Evolutionary conservation across 2,888 invertebrate species (phyloP), one percentile per base, ranked within the genome.

Genomic region (Himalopsyche anomala): DNA sequence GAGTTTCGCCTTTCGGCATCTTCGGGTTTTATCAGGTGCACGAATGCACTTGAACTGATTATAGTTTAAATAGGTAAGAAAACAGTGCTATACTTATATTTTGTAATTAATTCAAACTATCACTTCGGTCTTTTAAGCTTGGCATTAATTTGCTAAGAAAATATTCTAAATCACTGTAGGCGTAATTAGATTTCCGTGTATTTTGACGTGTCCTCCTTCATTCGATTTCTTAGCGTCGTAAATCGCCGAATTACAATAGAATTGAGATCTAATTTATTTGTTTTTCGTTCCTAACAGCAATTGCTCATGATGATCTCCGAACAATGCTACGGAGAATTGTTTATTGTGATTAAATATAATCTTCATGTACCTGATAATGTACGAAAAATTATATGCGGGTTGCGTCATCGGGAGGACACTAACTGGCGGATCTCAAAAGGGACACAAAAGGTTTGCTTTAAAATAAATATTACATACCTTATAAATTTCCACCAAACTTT

Each of bases 291-390:
- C 36, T 74, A 74, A 3, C 74, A 38, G 15, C 74, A 62, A 62
- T 62, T 62, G 62, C 28, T 62, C 28, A 62, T 62, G 62, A 62
- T 62, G 62, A 19, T 62, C 36, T 36, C 38, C 74, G 19, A 36
- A 74, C 36, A 74, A 74, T 74, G 74, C 36, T 15, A 74, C 36
- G 36, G 12, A 74, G 74, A 38, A 74, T 74, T 74, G 15, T 28
- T 74, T 74, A 74, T 74, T 74, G 36, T 74, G 19, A 74, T 62
- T 19, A 74, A 74, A 74, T 36, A 12, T 74, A 74, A 74, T 74
- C 19, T 74, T 74, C 74, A 74, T 74, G 74, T 74, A 74, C 36
- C 2, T 36, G 74, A 36, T 28, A 74, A 74, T 74, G 69, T 28
- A 74, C 74, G 36, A 74, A 74, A 74, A 74, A 74, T 62, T 36